These are phyloP conservation scores for Imbricaverruca yamaguchii DNA, from an alignment of 2,888 invertebrate genomes.

Conservation along the genomic window DNA sequence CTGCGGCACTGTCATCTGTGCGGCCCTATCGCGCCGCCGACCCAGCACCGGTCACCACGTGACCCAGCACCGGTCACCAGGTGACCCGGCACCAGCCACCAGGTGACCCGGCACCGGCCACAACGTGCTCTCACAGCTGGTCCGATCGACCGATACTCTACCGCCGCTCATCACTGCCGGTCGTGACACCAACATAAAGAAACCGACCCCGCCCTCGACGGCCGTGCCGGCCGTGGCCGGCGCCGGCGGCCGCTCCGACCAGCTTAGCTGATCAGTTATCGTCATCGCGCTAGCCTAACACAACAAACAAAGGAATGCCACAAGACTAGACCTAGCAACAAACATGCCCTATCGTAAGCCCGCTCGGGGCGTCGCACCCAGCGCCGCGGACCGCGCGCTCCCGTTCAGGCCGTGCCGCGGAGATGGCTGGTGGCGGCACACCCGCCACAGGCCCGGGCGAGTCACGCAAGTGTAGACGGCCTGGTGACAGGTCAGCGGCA, in stretches of 20 bases:
- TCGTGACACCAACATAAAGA: not conserved
- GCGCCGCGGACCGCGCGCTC: not conserved
- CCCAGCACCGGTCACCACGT: not conserved
- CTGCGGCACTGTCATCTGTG: not conserved
- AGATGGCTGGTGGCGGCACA: no score
- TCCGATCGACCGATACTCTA: not conserved
- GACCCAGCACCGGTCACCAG: not conserved
- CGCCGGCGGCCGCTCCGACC: no score
- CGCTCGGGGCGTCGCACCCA: not conserved
- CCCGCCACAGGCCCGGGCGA: no score
- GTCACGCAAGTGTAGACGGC: no score
- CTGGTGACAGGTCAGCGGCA: no score
- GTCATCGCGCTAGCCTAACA: not conserved
- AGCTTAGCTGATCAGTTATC: no score
- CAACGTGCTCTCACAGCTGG: not conserved
- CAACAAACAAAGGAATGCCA: slow-evolving; percentile 21
- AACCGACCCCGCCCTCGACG: not conserved
- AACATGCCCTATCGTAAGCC: slow-evolving; percentile 14
- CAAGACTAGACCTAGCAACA: slow-evolving; percentile 19
- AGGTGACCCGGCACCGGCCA: not conserved
- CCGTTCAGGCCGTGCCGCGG: no score
- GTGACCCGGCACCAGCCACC: no score
- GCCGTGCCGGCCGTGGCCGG: no score
- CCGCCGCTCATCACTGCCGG: not conserved
- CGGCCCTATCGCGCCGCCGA: not conserved